These are phyloP conservation scores for Ophioderma brevispina DNA, from an alignment of 35 echinoderm and acorn worm species.

Conservation along the genomic window DNA sequence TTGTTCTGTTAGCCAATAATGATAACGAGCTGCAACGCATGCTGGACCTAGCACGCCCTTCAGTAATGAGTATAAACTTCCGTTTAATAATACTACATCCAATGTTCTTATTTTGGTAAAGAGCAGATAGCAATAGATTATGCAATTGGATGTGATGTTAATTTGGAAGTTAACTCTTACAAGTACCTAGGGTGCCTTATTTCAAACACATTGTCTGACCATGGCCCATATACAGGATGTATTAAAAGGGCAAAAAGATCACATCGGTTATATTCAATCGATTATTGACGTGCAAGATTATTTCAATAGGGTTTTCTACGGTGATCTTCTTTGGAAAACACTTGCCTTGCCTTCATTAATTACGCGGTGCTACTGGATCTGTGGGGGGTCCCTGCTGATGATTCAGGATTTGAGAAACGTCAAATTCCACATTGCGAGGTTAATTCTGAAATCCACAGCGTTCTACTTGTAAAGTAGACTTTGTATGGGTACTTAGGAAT, in stretches of 20 bases:
- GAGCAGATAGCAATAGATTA: neutral
- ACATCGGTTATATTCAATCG: neutral
- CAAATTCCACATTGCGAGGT: too few species aligned
- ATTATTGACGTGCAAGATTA: neutral
- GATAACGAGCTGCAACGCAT: neutral
- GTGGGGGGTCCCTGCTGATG: neutral
- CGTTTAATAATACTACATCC: neutral
- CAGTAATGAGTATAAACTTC: neutral
- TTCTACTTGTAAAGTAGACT: too few species aligned
- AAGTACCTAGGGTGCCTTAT: neutral
- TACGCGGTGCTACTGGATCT: neutral
- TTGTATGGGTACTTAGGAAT: too few species aligned
- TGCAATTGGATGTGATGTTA: neutral
- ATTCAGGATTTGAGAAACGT: neutral
- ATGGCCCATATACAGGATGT: neutral
- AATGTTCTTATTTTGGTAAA: slow-evolving; percentile 7
- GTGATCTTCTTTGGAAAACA: neutral
- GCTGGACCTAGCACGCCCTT: neutral
- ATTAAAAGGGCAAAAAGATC: neutral
- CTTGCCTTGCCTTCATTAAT: neutral
- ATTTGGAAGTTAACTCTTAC: neutral
- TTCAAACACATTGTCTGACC: neutral
- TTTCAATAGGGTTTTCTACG: slow-evolving; percentile 12
- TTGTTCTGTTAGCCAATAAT: neutral
- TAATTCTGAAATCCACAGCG: too few species aligned